A percentile compares a stretch with the other conserved stretches of the same genome.
Evolutionary conservation across 2,888 invertebrate genomes (phyloP).

Genomic region (Polietes domitor): DNA sequence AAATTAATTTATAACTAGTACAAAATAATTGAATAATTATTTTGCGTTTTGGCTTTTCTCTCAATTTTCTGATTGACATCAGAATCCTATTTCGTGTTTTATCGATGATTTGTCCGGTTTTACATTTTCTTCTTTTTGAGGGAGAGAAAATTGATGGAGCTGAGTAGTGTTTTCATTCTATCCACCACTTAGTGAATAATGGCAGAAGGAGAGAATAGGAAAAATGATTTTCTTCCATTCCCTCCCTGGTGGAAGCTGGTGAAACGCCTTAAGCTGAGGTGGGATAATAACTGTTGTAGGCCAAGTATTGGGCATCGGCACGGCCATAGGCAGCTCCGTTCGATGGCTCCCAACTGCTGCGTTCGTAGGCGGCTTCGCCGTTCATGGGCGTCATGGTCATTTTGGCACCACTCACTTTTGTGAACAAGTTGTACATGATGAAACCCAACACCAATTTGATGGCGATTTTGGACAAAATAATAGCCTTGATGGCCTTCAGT

Average conservation of each 20-base stretch:
- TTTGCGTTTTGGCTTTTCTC: conserved; percentile 43
- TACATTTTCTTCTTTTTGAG: conserved; percentile 18
- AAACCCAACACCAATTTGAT: conserved; percentile 91
- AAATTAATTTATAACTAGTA: conserved; percentile 52
- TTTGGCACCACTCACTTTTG: conserved; percentile 90
- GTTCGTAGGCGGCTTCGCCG: conserved; percentile 87
- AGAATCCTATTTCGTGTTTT: conserved; percentile 37
- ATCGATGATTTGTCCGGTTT: conserved; percentile 23
- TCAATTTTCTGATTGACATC: conserved; percentile 2
- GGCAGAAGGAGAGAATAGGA: conserved; percentile 38
- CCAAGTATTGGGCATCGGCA: conserved; percentile 87
- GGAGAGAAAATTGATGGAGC: neutral
- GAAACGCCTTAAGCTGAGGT: conserved; percentile 76
- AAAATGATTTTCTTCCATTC: conserved; percentile 28
- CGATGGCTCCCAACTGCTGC: conserved; percentile 85
- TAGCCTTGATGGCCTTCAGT: conserved; percentile 90
- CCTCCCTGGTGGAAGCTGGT: neutral
- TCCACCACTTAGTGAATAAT: conserved; percentile 57
- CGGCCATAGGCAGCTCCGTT: conserved; percentile 90
- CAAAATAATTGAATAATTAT: conserved; percentile 57
- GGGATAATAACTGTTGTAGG: conserved; percentile 88
- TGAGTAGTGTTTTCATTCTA: conserved; percentile 28
- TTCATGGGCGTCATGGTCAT: conserved; percentile 86
- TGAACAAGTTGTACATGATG: conserved; percentile 88
- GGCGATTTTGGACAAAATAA: conserved; percentile 91